Conservation (phyloP, 37 sponge, comb jelly and placozoan genomes). For the Crambe crambe region DNA sequence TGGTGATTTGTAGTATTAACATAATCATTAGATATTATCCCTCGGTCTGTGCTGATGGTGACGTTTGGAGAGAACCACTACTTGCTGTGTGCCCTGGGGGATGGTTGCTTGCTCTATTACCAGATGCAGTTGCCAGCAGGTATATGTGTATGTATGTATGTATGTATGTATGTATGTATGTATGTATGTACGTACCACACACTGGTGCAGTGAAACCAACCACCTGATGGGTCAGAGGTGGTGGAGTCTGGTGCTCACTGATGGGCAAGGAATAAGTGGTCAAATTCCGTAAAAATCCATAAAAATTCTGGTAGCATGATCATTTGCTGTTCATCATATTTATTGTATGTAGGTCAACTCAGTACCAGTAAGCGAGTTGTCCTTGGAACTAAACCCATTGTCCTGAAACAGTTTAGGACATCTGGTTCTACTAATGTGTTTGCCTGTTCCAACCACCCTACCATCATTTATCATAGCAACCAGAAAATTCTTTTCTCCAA, state of each 20-base stretch:
- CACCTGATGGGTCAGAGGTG: no score
- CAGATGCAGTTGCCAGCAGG: slow-evolving; percentile 64
- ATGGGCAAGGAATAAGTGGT: no score
- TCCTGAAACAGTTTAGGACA: slow-evolving; percentile 67
- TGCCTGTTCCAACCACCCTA: slow-evolving; percentile 94
- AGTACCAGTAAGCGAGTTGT: slow-evolving; percentile 59
- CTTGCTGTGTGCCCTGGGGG: slow-evolving; percentile 91
- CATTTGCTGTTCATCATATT: no score
- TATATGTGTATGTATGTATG: neutral
- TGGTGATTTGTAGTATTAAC: no score
- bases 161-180: neutral
- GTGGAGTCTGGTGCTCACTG: no score
- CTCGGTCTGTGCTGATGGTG: slow-evolving; percentile 81
- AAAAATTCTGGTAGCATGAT: no score
- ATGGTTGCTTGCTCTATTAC: slow-evolving; percentile 87
- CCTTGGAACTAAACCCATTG: slow-evolving; percentile 87
- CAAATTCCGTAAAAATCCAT: no score
- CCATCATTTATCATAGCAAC: slow-evolving; percentile 89
- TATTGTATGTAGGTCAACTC: slow-evolving; percentile 60
- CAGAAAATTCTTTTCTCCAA: slow-evolving; percentile 92
- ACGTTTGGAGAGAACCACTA: slow-evolving; percentile 61
- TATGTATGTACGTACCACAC: no score
- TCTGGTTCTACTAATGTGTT: slow-evolving; percentile 76
- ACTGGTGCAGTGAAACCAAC: no score
- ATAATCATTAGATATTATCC: slow-evolving; percentile 85